Evolutionary conservation across 2,888 invertebrate species (phyloP), one percentile per base, ranked within the genome.

Genomic region (Onthophagus sagittarius): DNA sequence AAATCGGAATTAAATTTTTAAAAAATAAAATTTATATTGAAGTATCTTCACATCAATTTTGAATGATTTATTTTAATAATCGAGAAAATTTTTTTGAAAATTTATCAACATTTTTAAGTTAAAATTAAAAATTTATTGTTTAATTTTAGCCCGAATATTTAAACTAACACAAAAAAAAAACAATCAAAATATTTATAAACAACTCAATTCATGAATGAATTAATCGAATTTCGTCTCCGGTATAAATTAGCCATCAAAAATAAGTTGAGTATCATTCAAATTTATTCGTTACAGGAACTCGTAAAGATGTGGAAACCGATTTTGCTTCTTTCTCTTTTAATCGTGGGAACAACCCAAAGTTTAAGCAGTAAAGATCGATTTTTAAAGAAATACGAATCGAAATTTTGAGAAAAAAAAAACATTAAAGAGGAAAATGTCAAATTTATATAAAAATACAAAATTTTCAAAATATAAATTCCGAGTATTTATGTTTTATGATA

Each of bases 301-400:
- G 67, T 31, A 32, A 73, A 74, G 33, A 75, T 75, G 75, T 71
- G 72, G 73, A 70, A 71, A 53, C 53, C 69, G 13, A 13, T 73
- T 33, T 64, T 75, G 13, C 6, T 72, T 11, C n/a, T n/a, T n/a
- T 15, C 70, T 3, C 23, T 69, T 3, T 33, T 70, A 14, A 62
- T 63, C 13, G 15, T 73, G 14, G 39, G 9, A 9, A 23, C 83
- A 0, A 85, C 85, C 1, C 80, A 82, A 63, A 86, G 86, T 0
- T 83, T 89, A 75, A 88, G 88, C 32, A 89, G 88, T 73, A 91
- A 91, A 79, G 91, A 91, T 79, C 88, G 88, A 79, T 91, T 91
- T 80, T 88, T 92, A 80, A 91, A 91, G 81, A 91, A 91, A 84
- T 92, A 91, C 80, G 91, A n/a, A n/a, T n/a, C n/a, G n/a, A n/a